Base-by-base conservation (phyloP, 1,140 invertebrate genomes). In the Tetraneura akinire region DNA sequence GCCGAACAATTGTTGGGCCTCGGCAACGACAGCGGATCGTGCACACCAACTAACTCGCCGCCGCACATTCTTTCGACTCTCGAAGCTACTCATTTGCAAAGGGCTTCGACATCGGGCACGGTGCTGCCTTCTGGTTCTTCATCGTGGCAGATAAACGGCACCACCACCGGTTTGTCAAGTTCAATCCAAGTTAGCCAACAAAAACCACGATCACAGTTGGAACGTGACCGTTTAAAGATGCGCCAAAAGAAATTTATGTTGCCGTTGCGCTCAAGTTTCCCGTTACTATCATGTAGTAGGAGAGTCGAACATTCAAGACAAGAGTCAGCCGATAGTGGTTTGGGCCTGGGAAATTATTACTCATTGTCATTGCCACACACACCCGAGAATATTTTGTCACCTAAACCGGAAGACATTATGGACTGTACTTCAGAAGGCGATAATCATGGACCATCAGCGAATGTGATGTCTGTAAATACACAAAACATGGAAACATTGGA, bases 261-360 rank as follows among this genome's bases (percentile, higher is more conserved):
- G 81, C 88, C 93, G 89, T 87, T 92, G 81, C 88, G 91, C 82
- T n/a, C 74, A 16, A 42, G 74, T 82, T 29, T 96, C 86, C 94
- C 94, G 45, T 96, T 96, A 86, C 87, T 96, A 80, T 90, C 90
- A 0, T 74, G 80, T 26, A 64, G 32, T 29, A 91, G 92, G 37
- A 88, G 93, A 66, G 91, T 90, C 71, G 94, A 96, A 84, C 95
- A 97, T 86, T 92, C 93, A 73, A 89, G 96, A 80, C 95, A 97
- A 86, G 96, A 97, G 85, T 96, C 94, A n/a, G 93, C 93, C 26
- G 96, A 98, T 85, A 96, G 94, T 86, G 96, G 96, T 57, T 88
- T 97, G 47, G 94, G 94, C 83, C 90, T 96, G 88, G 91, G 91
- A 3, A 91, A 90, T 45, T 93, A 91, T 62, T 96, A 95, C 86